Percentiles rank a stretch among this genome's conserved stretches.
Evolutionary conservation across 2,888 invertebrate genomes (phyloP).

Genomic region (Zygothrica quintamaculata): DNA sequence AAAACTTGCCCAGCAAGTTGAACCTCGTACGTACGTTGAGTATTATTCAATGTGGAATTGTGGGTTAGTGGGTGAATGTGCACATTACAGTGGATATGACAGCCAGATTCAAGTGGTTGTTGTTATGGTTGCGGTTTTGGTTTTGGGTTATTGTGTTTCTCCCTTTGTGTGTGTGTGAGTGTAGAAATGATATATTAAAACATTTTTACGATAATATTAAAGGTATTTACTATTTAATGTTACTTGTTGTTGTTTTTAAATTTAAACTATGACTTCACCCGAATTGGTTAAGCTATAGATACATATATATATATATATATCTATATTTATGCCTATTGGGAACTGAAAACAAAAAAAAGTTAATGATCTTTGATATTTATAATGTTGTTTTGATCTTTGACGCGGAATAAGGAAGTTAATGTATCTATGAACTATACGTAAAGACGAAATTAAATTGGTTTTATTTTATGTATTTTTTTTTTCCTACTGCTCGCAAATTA

Average conservation of each 20-base stretch:
- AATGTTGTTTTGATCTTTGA: slow-evolving; percentile 31
- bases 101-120: slow-evolving; percentile 1
- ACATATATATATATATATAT: too few relatives aligned
- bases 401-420: slow-evolving; percentile 57
- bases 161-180: too few relatives aligned
- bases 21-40: slow-evolving; percentile 2
- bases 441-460: slow-evolving; percentile 51
- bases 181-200: too few relatives aligned
- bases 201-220: too few relatives aligned
- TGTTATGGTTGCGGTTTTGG: slow-evolving; percentile 24
- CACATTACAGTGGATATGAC: slow-evolving; percentile 62
- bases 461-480: too few relatives aligned
- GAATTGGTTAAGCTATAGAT: too few relatives aligned
- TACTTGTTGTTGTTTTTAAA: too few relatives aligned
- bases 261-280: too few relatives aligned
- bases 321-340: too few relatives aligned
- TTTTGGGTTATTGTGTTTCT: background rate
- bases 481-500: slow-evolving; percentile 12
- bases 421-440: slow-evolving; percentile 4
- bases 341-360: slow-evolving; percentile 22
- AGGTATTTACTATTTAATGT: too few relatives aligned
- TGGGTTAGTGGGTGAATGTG: slow-evolving; percentile 80
- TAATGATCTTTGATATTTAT: slow-evolving; percentile 43
- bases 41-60: slow-evolving; percentile 59
- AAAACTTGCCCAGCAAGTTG: slow-evolving; percentile 47